Evolutionary conservation across 1,140 invertebrate genomes (phyloP).

Genomic region (Pararge aegeria): DNA sequence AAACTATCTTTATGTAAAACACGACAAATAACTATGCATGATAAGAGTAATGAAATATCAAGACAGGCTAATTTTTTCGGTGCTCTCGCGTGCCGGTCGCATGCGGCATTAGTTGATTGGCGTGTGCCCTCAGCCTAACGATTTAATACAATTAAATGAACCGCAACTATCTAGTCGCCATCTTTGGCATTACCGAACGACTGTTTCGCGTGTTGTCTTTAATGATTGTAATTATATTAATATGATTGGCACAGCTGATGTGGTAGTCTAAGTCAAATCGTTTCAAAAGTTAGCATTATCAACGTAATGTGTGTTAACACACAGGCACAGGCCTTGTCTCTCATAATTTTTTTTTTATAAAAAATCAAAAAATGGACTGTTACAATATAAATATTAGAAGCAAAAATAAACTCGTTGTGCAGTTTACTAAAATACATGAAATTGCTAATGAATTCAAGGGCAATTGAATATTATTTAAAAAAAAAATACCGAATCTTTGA

Average conservation of each 20-base stretch:
- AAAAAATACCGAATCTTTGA: no score
- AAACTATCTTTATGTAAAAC: not conserved
- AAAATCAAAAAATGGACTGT: no score
- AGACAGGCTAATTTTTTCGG: conserved; percentile 35
- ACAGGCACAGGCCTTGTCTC: no score
- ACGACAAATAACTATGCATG: conserved; percentile 10
- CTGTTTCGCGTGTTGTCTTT: conserved; percentile 62
- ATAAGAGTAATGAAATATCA: conserved; percentile 21
- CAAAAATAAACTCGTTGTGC: no score
- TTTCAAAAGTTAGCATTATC: no score
- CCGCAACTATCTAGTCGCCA: conserved; percentile 61
- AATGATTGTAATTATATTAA: conserved; percentile 23
- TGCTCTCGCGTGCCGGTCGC: conserved; percentile 59
- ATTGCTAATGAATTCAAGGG: no score
- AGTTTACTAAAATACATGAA: no score
- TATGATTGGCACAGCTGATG: conserved; percentile 20
- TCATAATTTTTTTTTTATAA: no score
- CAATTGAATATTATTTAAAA: no score
- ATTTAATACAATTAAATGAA: conserved; percentile 78
- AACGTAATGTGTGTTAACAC: no score
- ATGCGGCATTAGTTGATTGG: conserved; percentile 75
- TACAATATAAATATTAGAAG: no score
- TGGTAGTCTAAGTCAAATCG: no score
- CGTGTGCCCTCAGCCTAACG: conserved; percentile 63
- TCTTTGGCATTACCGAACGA: conserved; percentile 67